Evolutionary conservation across 2,113 vertebrate species (phyloP), one percentile per base, ranked within the genome.

Genomic region (Nettapus auritus): DNA sequence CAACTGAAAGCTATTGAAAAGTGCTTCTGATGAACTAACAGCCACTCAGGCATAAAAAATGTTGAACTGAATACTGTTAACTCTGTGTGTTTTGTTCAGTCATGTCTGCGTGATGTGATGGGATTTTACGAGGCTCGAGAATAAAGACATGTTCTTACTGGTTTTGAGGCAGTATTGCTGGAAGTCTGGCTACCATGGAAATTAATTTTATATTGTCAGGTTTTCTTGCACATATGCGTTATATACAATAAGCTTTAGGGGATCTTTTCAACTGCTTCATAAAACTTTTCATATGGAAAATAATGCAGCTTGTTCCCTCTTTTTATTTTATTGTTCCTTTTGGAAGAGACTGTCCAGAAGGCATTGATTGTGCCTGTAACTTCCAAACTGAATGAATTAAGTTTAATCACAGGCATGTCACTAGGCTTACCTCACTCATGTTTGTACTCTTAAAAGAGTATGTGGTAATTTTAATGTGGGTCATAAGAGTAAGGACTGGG

Each of bases 401-500:
- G 28, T 94, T 76, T 88, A 88, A 85, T 70, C 86, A 73, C 55
- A 67, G 73, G 77, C 44, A 25, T 67, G 83, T 96, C 83, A 71
- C 25, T 82, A 40, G 66, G 33, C 69, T 92, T 94, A 34, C 34
- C 36, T 90, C 85, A 68, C 77, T 86, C 75, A 38, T 71, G 77
- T 92, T 96, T 89, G 89, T 68, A 76, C 59, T 82, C 85, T 73
- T 95, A 68, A 74, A 86, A 92, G 40, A 95, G 68, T 88, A 57
- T 83, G 82, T 89, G 71, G 88, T 91, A 95, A 73, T 96, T 89
- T 74, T 89, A 80, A 94, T 81, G 36, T 75, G 70, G 87, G 57
- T 91, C 67, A 79, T 55, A 78, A 78, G 29, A 95, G 73, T 34
- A 88, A 79, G 73, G 87, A 67, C 63, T 91, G 62, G 90, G 36